Conservation (phyloP, 2,888 invertebrate species). For the Orthonychiurus folsomi region DNA sequence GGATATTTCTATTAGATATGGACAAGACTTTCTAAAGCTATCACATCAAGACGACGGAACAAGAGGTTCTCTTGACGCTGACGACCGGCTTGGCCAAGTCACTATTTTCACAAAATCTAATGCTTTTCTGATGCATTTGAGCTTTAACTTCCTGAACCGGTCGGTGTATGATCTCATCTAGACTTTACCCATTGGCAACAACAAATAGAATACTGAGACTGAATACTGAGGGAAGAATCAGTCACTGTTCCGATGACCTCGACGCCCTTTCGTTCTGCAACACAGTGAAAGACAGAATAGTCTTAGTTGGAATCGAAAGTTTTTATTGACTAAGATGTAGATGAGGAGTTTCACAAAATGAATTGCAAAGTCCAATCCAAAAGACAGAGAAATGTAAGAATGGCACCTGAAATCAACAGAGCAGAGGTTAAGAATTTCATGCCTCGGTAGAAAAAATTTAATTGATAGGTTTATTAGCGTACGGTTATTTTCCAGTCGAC, state of each 20-base stretch:
- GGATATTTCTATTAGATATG: neutral
- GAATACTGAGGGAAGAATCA: constrained; percentile 19
- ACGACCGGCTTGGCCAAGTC: neutral
- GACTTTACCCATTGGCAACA: constrained; percentile 1
- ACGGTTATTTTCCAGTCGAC: constrained; percentile 40
- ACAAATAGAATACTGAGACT: neutral
- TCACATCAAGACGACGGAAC: neutral
- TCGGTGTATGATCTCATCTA: no score
- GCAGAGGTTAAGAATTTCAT: constrained; percentile 6
- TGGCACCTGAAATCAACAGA: constrained; percentile 61
- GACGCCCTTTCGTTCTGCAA: constrained; percentile 74
- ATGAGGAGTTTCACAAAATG: constrained; percentile 92
- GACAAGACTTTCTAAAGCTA: neutral
- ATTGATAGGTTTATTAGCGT: neutral
- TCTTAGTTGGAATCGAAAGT: constrained; percentile 79
- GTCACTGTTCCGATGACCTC: constrained; percentile 33
- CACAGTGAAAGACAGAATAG: constrained; percentile 81
- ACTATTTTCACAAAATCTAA: neutral
- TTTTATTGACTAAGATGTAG: constrained; percentile 78
- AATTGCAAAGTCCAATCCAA: constrained; percentile 90
- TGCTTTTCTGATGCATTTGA: neutral
- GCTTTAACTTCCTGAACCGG: neutral
- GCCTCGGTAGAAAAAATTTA: neutral
- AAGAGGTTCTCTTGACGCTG: neutral
- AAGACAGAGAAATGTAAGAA: constrained; percentile 84